Evolutionary conservation across 2,113 vertebrate genomes (phyloP), one percentile per base, ranked within the genome.

Genomic region (Thinocorus orbignyianus): DNA sequence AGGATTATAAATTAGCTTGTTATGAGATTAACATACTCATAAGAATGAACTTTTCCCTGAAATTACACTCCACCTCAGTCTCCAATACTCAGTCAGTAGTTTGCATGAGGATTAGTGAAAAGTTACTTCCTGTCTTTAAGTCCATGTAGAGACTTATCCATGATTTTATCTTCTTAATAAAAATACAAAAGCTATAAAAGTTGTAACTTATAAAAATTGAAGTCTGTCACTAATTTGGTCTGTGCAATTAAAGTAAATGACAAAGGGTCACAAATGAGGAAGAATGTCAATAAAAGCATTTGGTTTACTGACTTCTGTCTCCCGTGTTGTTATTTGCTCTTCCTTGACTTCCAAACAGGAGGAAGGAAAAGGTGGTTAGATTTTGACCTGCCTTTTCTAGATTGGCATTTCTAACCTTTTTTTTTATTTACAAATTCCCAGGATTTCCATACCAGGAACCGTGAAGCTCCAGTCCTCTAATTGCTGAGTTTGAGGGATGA

Each of bases 51-150:
- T 72, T 87, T 81, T 72, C 71, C 82, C 80, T 91, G 52, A 86
- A 79, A 76, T 86, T 57, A 49, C 2, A 4, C 33, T 92, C 46
- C 14, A 30, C 69, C 26, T 88, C 37, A 23, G 49, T 84, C 52
- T 95, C 57, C 61, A 84, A 10, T 92, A 92, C 55, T 71, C 73
- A 81, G 35, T 61, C 66, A 61, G 54, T 95, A 96, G 61, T 60
- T 94, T 96, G 95, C 93, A 95, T 95, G 96, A 93, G 31, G 69
- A 79, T 81, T 94, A 84, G 28, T 86, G 73, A 84, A 66, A 92
- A 79, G 30, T 92, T 89, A 39, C 76, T 92, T 94, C 80, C 69
- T 65, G 7, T 57, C 42, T 92, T 88, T 49, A 48, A 88, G 76
- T 92, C 83, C n/a, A 5, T 35, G 15, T 57, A 89, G 72, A 84